These are phyloP conservation scores for Mico argentatus DNA, from an alignment of 2,797 vertebrate species.

Conservation along the genomic window DNA sequence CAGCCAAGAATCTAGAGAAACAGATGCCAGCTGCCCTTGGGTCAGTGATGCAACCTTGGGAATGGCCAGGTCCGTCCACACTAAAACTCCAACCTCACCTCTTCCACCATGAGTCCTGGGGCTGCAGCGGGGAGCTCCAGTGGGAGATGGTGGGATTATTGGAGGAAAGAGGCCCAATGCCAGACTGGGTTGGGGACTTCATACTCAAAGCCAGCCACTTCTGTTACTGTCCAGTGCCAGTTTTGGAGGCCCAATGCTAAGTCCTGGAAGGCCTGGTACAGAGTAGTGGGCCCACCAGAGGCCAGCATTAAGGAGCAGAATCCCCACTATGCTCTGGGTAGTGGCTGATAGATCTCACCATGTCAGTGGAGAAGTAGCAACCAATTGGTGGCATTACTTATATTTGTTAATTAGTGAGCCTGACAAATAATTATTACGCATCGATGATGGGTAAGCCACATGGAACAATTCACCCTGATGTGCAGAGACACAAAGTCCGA, in stretches of 20 bases:
- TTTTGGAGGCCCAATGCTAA: not conserved
- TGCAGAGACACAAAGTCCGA: not conserved
- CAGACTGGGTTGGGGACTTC: not conserved
- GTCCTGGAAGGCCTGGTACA: not conserved
- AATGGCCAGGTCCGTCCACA: not conserved
- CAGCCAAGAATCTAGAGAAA: not conserved
- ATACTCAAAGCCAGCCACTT: not conserved
- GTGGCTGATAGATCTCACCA: not conserved
- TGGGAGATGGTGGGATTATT: not conserved
- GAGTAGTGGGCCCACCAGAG: not conserved
- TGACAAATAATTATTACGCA: not conserved
- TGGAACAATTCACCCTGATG: not conserved
- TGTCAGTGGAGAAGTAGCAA: not conserved
- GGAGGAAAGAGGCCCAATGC: not conserved
- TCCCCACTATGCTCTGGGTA: no score
- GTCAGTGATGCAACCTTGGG: not conserved
- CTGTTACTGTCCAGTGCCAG: not conserved
- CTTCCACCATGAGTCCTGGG: not conserved
- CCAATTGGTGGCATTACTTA: not conserved
- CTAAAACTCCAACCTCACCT: not conserved
- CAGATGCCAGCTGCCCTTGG: not conserved
- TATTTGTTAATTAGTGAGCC: not conserved
- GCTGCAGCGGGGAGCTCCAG: not conserved
- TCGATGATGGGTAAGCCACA: no score
- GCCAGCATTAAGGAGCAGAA: not conserved